Conservation (phyloP, 2,888 invertebrate species). For the Endomychus coccineus region DNA sequence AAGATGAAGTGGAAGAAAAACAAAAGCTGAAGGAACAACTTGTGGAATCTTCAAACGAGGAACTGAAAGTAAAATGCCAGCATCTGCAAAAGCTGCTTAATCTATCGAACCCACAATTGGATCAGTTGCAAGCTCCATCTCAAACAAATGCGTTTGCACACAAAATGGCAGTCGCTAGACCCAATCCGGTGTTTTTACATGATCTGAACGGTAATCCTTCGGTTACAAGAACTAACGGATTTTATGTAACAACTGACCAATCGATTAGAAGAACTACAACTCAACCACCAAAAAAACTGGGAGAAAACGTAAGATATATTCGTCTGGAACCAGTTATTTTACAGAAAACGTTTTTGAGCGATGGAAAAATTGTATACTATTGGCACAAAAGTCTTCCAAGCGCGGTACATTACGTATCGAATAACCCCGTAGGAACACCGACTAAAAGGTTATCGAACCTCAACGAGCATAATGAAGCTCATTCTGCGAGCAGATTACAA, state of each 20-base stretch:
- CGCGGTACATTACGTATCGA: conserved; percentile 21
- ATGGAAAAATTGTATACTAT: conserved; percentile 38
- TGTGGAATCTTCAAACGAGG: conserved; percentile 27
- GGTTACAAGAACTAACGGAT: conserved; percentile 22
- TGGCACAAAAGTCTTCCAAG: conserved; percentile 38
- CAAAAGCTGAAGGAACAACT: conserved; percentile 14
- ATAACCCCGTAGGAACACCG: too few relatives aligned
- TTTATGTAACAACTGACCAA: conserved; percentile 30
- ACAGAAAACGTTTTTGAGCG: conserved; percentile 38
- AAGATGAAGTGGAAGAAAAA: conserved; percentile 3
- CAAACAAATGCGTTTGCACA: not conserved
- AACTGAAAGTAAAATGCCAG: conserved; percentile 33
- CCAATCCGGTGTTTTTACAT: conserved; percentile 13
- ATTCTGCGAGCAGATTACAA: too few relatives aligned
- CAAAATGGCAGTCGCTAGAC: not conserved
- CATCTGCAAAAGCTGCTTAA: conserved; percentile 28
- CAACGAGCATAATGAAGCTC: too few relatives aligned
- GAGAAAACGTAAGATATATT: conserved; percentile 31
- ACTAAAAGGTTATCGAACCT: too few relatives aligned
- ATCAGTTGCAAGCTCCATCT: conserved; percentile 3
- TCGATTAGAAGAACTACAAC: conserved; percentile 14
- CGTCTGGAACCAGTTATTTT: conserved; percentile 40
- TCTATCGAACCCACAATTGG: conserved; percentile 12
- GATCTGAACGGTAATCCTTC: conserved; percentile 5
- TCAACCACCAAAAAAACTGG: conserved; percentile 15